Evolutionary conservation across 2,888 invertebrate genomes (phyloP).

Genomic region (Polydrusus cervinus): DNA sequence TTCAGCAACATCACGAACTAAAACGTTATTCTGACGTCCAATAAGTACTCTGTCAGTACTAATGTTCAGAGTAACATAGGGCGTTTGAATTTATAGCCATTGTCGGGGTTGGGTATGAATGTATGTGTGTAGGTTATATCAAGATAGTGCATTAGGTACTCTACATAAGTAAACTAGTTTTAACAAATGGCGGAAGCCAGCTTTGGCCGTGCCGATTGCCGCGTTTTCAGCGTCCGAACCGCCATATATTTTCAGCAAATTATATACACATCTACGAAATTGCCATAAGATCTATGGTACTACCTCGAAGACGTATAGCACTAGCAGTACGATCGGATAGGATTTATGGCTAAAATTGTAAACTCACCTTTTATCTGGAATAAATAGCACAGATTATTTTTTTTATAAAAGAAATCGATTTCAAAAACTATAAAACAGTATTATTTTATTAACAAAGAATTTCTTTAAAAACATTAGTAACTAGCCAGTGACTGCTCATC

Average conservation of each 20-base stretch:
- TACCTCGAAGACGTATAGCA: constrained; percentile 36
- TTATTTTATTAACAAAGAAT: no score
- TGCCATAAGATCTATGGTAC: constrained; percentile 34
- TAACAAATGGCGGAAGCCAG: constrained; percentile 26
- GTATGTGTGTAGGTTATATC: constrained; percentile 23
- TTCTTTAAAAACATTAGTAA: no score
- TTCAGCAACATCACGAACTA: constrained; percentile 22
- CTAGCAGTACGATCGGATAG: constrained; percentile 41
- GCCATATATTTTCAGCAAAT: constrained; percentile 25
- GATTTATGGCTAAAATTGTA: constrained; percentile 34
- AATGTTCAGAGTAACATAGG: constrained; percentile 13
- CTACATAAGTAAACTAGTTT: constrained; percentile 23
- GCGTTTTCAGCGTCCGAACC: constrained; percentile 17
- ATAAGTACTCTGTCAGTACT: constrained; percentile 21
- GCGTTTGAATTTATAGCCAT: constrained; percentile 12
- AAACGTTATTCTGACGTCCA: constrained; percentile 14
- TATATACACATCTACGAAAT: constrained; percentile 24
- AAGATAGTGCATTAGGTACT: constrained; percentile 17
- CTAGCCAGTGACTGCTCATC: no score
- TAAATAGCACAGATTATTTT: neutral
- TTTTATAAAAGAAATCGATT: no score
- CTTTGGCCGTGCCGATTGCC: constrained; percentile 22
- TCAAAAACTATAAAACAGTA: no score
- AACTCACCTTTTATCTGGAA: constrained; percentile 39
- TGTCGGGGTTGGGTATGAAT: constrained; percentile 14